Evolutionary conservation across 2,888 invertebrate genomes (phyloP), one percentile per base, ranked within the genome.

Genomic region (Watsonalla binaria): DNA sequence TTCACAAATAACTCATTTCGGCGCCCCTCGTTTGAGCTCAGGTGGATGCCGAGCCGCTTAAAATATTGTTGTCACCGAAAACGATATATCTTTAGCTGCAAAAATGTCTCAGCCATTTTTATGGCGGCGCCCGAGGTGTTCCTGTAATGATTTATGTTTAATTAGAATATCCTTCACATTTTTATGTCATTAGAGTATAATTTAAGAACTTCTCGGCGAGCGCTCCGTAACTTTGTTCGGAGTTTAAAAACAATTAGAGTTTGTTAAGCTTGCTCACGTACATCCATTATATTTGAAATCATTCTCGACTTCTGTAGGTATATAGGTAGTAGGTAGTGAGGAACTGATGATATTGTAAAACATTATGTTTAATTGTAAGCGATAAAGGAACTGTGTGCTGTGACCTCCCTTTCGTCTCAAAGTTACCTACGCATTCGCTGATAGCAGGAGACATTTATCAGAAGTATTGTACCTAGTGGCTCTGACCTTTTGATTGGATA

Each of bases 131-230:
- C 66, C 66, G 66, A 79, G 75, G 80, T 84, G 82, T 79, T 78
- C 76, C 67, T 78, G 72, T 69, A 74, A 74, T 82, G 84, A 86
- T 86, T 86, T 86, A 86, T 86, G 84, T 82, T 84, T 84, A 85
- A 84, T 87, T 86, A 86, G 72, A 80, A 72, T 75, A 76, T 77
- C 78, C 70, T 76, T 76, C 74, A 77, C 76, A 77, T 82, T 83
- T 83, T 80, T 78, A 72, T 77, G 72, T 70, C 67, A 73, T 77
- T 74, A 65, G 62, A 59, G 71, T 76, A 78, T 74, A 79, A 78
- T 79, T 81, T 76, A 68, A 63, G 71, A 77, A 80, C 63, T 82
- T 78, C 64, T 59, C 68, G 68, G 66, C 35, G 63, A 60, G 61
- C 64, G 60, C 62, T 70, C 63, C 59, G 55, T 60, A 69, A 68